These are phyloP conservation scores for Alsophila aescularia DNA, from an alignment of 2,888 invertebrate genomes.

Conservation along the genomic window DNA sequence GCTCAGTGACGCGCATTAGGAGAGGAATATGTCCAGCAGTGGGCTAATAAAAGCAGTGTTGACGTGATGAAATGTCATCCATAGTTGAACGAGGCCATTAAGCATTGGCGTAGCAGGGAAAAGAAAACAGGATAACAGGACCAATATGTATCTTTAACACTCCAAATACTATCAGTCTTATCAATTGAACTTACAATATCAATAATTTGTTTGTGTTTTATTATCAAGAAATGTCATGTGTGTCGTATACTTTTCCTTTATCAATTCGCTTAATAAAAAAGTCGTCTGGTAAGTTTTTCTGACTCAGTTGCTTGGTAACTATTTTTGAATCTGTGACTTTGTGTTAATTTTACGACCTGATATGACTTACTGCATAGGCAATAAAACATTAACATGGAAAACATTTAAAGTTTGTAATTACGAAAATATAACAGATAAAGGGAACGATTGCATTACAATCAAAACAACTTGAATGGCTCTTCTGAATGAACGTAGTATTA, in stretches of 20 bases:
- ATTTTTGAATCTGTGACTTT: not conserved
- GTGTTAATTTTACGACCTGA: constrained; percentile 5
- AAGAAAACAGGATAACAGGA: too few species aligned
- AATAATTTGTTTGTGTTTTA: too few species aligned
- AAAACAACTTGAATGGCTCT: constrained; percentile 36
- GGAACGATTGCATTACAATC: constrained; percentile 30
- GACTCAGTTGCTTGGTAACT: not conserved
- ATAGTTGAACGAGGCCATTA: too few species aligned
- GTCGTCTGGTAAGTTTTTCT: too few species aligned
- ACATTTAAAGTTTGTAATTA: constrained; percentile 13
- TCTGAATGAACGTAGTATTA: constrained; percentile 71
- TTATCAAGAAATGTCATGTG: not conserved
- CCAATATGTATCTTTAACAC: too few species aligned
- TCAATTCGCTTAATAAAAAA: constrained; percentile 1
- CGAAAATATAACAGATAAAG: constrained; percentile 29
- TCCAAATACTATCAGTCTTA: too few species aligned
- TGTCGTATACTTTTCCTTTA: constrained; percentile 3
- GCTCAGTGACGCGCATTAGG: too few species aligned
- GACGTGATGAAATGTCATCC: too few species aligned
- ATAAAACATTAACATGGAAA: constrained; percentile 10
- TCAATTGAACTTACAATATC: too few species aligned
- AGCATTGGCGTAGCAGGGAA: too few species aligned
- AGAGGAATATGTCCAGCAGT: too few species aligned
- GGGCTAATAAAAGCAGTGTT: too few species aligned
- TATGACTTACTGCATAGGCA: constrained; percentile 1